These are phyloP conservation scores for Smutsia temminckii DNA, from an alignment of 2,797 vertebrate species.

Conservation along the genomic window DNA sequence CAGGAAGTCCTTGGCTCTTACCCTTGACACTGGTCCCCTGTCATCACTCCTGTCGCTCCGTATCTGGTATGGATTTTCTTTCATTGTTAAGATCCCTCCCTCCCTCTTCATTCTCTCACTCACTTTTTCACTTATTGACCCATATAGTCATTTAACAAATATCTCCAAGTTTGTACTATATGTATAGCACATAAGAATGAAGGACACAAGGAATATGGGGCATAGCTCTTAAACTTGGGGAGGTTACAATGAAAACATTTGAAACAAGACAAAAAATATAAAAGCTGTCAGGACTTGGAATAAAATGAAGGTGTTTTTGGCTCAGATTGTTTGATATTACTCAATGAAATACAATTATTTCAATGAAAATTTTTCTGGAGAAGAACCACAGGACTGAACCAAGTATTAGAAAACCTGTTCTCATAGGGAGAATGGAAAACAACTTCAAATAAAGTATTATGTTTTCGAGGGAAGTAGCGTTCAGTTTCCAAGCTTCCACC, in stretches of 20 bases:
- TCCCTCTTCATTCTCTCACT: neutral
- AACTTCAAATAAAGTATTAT: constrained; percentile 24
- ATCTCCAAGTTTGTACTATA: neutral
- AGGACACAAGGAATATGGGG: neutral
- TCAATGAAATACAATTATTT: constrained; percentile 1
- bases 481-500: neutral
- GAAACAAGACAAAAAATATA: neutral
- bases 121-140: neutral
- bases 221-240: neutral
- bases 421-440: neutral
- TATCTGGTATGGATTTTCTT: neutral
- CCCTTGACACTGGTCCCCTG: neutral
- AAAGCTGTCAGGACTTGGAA: constrained; percentile 2
- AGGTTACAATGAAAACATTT: neutral
- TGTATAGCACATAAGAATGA: neutral
- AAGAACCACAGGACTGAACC: neutral
- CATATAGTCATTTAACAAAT: neutral
- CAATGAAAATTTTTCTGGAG: neutral
- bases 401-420: constrained; percentile 16
- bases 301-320: neutral
- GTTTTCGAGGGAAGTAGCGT: neutral
- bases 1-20: neutral
- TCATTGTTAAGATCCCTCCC: neutral
- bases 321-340: neutral
- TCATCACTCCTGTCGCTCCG: constrained; percentile 5